Base-by-base conservation (phyloP, 2,888 invertebrate species). In the Baronia brevicornis region DNA sequence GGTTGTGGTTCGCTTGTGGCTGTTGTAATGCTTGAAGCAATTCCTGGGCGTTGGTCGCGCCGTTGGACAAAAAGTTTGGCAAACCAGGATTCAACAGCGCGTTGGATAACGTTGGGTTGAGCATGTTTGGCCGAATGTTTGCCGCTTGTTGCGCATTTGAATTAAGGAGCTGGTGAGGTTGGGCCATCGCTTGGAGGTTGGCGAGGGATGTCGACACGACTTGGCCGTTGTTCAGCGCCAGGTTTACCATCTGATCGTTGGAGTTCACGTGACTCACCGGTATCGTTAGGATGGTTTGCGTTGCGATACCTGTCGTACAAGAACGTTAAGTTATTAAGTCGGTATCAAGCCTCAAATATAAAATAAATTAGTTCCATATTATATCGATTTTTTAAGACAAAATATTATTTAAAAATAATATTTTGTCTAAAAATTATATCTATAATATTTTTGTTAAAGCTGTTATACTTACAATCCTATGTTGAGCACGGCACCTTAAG, bases 201-300 rank as follows among this genome's bases (percentile, higher is more conserved):
- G 92, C 92, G 39, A 94, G 73, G 4, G 94, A 93, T 12, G 94
- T 94, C 15, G 93, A 92, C 10, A 94, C 91, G 22, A 94, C 91
- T 80, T 94, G 94, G 14, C 94, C 94, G 69, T 93, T 94, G 70
- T 91, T 92, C 43, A 94, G 86, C 3, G 93, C 92, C 55, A 94
- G 75, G 66, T 94, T 92, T 13, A 92, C 91, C 89, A 92, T 91
- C 54, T 88, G 88, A 50, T 88, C 88, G 63, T 87, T 88, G 27
- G 89, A 88, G 80, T 93, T 93, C 46, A 94, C 92, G 80, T 94
- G 93, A 78, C 92, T 94, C 39, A 97, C 94, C 33, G 97, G 97
- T 66, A 97, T 97, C 47, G 97, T 96, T 54, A 97, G 86, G 64
- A 97, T 96, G 59, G 97, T 97, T 84, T 97, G 97, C 29, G 96